Base-by-base conservation (phyloP, 2,797 vertebrate species). In the Lepus townsendii region DNA sequence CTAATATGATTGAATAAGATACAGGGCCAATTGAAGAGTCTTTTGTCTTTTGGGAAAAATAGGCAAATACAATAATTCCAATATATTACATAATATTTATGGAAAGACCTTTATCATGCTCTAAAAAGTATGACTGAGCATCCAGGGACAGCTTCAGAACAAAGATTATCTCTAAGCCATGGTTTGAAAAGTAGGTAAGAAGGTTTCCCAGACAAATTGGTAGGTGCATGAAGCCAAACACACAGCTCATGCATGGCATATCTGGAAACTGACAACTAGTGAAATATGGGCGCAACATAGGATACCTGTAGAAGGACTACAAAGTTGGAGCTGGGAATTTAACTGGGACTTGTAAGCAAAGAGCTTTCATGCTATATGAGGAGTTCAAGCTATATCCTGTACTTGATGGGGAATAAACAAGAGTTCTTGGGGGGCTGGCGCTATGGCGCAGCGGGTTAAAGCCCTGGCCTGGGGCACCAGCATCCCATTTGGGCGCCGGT, bases 111-210 rank as follows among this genome's bases (percentile, higher is more conserved):
- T 88, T 69, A 60, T 80, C 38, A 35, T 1, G 8, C 62, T 92
- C 72, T 91, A 42, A 94, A 95, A 73, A 22, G 76, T 60, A 73
- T 63, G 76, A 72, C 38, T 8, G 88, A 42, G 30, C 4, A n/a
- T 24, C 54, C 30, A 65, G 17, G 22, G 42, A 77, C 38, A 80
- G 27, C 22, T 84, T 87, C 57, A 52, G 63, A 80, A 76, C 3
- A 26, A 76, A 78, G 65, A 47, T 20, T 32, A 7, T 4, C 63
- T 83, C 62, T 91, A 47, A 93, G 63, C 30, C 69, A 38, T 22
- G 19, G 19, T 26, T 65, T 42, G 5, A 72, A 57, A 57, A 57
- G 22, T 4, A 52, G 42, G 22, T 60, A 47, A 22, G 30, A 60
- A 72, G 22, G 35, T 71, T 95, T 47, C 30, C 42, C 54, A 93